Evolutionary conservation across 1,140 invertebrate species (phyloP).

Genomic region (Eciton burchellii): DNA sequence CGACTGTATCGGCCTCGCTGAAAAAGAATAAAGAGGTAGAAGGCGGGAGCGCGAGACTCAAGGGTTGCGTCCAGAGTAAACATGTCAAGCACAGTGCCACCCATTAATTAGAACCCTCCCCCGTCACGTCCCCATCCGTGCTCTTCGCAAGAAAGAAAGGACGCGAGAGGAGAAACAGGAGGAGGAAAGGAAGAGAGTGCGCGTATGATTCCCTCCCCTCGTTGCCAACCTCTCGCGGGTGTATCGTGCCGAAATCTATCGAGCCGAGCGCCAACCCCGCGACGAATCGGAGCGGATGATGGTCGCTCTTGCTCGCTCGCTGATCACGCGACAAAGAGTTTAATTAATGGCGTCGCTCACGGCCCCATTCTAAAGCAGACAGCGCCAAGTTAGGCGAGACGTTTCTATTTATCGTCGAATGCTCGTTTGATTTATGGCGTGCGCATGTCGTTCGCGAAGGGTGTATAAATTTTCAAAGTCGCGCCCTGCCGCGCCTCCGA

Average conservation of each 20-base stretch:
- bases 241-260: conserved; percentile 66
- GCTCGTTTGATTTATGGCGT: conserved; percentile 60
- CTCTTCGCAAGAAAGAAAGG: conserved; percentile 67
- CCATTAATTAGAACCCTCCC: conserved; percentile 80
- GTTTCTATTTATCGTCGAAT: conserved; percentile 50
- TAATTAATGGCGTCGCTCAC: conserved; percentile 50
- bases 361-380: conserved; percentile 36
- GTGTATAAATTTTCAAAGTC: conserved; percentile 41
- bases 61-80: conserved; percentile 79
- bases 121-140: conserved; percentile 35
- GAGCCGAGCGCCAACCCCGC: conserved; percentile 40
- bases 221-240: conserved; percentile 33
- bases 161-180: conserved; percentile 54
- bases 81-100: conserved; percentile 80
- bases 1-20: conserved; percentile 77
- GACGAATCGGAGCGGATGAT: conserved; percentile 59
- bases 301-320: conserved; percentile 22
- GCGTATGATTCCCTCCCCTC: conserved; percentile 4
- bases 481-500: neutral
- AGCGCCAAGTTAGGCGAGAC: conserved; percentile 13
- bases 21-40: conserved; percentile 73
- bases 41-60: conserved; percentile 61
- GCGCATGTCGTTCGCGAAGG: conserved; percentile 11
- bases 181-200: conserved; percentile 3
- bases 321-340: conserved; percentile 52